A percentile compares a stretch with the other conserved stretches of the same genome.
Evolutionary conservation across 1,140 invertebrate genomes (phyloP).

Genomic region (Watersipora subatra): DNA sequence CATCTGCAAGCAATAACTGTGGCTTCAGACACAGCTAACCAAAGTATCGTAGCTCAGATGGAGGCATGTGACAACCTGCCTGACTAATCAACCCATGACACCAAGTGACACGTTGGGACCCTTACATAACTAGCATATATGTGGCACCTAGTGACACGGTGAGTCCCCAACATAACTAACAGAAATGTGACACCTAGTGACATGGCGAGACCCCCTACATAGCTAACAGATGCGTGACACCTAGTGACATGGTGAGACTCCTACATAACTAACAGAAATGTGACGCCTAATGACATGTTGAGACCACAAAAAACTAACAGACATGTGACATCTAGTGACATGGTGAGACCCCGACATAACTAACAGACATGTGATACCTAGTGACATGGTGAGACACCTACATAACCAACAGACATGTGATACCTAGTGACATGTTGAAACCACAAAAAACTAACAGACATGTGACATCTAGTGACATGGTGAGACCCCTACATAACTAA

Average conservation of each 20-base stretch:
- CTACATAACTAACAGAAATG: background rate
- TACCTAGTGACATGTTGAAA: no score
- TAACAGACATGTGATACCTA: no score
- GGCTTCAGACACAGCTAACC: background rate
- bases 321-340: background rate
- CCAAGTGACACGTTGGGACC: background rate
- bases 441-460: no score
- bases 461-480: no score
- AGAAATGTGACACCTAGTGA: background rate
- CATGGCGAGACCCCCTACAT: background rate
- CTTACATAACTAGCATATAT: background rate
- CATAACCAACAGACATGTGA: no score
- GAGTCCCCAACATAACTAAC: background rate
- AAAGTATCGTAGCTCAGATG: background rate
- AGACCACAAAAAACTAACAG: background rate
- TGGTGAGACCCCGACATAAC: background rate
- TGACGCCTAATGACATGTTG: no score
- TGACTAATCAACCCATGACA: background rate
- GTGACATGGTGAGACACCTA: no score
- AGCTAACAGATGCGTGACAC: background rate
- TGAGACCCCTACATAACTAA: no score
- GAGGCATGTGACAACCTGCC: background rate
- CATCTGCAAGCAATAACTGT: slow-evolving; percentile 23
- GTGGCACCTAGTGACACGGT: background rate
- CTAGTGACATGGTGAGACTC: background rate